A percentile compares a stretch with the other conserved stretches of the same genome.
phyloP scores from a whole-genome alignment of 2,888 invertebrate genomes.

The Abscondita cerata region DNA sequence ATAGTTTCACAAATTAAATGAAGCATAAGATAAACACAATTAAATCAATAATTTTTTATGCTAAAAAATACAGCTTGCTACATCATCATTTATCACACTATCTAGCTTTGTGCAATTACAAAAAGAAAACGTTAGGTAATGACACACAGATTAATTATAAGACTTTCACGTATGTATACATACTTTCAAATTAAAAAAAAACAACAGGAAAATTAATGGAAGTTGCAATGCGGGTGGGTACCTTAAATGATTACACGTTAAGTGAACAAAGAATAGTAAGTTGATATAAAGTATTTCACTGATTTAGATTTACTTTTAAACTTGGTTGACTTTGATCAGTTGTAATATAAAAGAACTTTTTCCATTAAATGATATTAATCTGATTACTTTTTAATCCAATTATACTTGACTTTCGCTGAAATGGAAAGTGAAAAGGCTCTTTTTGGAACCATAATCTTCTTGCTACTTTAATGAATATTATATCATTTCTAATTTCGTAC shows the following conservation, averaged over 20 bases:
- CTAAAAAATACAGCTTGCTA: background rate
- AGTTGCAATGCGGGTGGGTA: too few relatives aligned
- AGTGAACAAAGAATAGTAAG: background rate
- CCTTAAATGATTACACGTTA: background rate
- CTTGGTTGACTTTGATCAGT: constrained; percentile 13
- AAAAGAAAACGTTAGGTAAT: too few relatives aligned
- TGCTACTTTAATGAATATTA: constrained; percentile 9
- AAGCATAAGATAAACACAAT: background rate
- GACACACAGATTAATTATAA: too few relatives aligned
- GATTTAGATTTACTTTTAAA: constrained; percentile 13
- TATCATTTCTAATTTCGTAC: constrained; percentile 3
- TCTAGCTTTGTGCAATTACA: background rate
- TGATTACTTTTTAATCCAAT: constrained; percentile 13
- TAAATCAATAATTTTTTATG: background rate
- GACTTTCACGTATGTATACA: too few relatives aligned
- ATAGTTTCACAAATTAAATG: background rate
- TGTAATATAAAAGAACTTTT: constrained; percentile 12
- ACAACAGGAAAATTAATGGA: too few relatives aligned
- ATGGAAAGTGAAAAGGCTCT: constrained; percentile 4
- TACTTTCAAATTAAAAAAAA: background rate
- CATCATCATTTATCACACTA: background rate
- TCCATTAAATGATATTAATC: constrained; percentile 13
- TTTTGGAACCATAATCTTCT: constrained; percentile 3
- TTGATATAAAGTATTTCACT: constrained; percentile 11
- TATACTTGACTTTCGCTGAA: constrained; percentile 9